These are phyloP conservation scores for Sebastolobus alascanus DNA, from an alignment of 2,797 vertebrate species.

Conservation along the genomic window DNA sequence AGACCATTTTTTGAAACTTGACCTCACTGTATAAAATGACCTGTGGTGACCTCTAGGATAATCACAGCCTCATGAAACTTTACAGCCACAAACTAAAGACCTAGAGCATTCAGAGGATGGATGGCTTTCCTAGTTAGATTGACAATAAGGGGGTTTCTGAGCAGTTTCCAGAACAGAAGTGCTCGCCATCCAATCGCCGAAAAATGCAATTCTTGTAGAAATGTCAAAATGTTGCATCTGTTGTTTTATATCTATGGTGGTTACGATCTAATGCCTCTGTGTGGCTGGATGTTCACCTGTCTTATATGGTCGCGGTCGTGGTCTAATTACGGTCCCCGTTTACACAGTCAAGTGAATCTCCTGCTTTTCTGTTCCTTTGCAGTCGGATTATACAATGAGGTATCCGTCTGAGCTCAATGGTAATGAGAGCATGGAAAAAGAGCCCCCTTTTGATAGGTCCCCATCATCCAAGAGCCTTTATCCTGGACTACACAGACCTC, in stretches of 20 bases:
- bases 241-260: too few relatives aligned
- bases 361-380: conserved; percentile 28
- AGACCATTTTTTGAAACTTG: too few relatives aligned
- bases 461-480: conserved; percentile 37
- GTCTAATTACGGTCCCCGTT: conserved; percentile 52
- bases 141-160: too few relatives aligned
- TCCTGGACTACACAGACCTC: not conserved
- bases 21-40: too few relatives aligned
- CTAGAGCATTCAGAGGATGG: too few relatives aligned
- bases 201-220: too few relatives aligned
- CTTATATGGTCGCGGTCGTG: not conserved
- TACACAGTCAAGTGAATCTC: conserved; percentile 32
- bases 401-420: conserved; percentile 14
- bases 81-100: too few relatives aligned
- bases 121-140: too few relatives aligned
- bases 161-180: rapidly evolving
- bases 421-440: conserved; percentile 33
- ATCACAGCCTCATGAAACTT: too few relatives aligned
- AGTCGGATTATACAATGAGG: conserved; percentile 34
- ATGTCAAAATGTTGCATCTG: too few relatives aligned
- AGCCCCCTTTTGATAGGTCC: conserved; percentile 23
- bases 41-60: too few relatives aligned
- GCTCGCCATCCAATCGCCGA: too few relatives aligned
- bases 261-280: conserved; percentile 25
- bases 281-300: conserved; percentile 40